Conservation (phyloP, 2,888 invertebrate genomes). For the Alloscopus bannaensis region DNA sequence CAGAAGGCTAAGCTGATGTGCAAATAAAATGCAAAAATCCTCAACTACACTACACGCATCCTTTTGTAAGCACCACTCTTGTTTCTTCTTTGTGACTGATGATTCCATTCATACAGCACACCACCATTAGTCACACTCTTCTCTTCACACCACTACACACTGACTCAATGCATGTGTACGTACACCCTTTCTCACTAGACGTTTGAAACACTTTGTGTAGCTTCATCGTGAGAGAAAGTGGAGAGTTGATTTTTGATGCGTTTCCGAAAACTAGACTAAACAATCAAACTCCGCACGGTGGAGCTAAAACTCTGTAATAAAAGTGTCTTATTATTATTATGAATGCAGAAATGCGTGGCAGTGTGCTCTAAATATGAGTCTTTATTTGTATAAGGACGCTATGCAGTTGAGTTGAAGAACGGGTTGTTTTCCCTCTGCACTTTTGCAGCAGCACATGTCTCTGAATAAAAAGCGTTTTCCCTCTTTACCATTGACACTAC, state of each 20-base stretch:
- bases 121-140: too few species aligned
- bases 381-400: neutral
- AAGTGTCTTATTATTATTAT: neutral
- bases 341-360: neutral
- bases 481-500: too few species aligned
- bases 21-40: conserved; percentile 73
- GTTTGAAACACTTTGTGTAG: neutral
- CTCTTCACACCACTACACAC: conserved; percentile 1
- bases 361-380: neutral
- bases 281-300: neutral
- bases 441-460: neutral
- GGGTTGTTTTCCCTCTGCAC: neutral
- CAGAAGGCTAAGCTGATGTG: conserved; percentile 72
- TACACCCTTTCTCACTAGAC: too few species aligned
- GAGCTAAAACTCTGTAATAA: neutral
- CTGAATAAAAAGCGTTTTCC: conserved; percentile 18
- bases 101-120: conserved; percentile 10
- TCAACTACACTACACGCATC: neutral
- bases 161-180: too few species aligned
- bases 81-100: conserved; percentile 26
- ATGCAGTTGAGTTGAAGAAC: neutral
- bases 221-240: neutral
- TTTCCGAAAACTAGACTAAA: conserved; percentile 21
- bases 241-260: neutral
- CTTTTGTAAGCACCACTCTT: neutral